phyloP scores from a whole-genome alignment of 2,113 vertebrate genomes.

The Tetrax tetrax region DNA sequence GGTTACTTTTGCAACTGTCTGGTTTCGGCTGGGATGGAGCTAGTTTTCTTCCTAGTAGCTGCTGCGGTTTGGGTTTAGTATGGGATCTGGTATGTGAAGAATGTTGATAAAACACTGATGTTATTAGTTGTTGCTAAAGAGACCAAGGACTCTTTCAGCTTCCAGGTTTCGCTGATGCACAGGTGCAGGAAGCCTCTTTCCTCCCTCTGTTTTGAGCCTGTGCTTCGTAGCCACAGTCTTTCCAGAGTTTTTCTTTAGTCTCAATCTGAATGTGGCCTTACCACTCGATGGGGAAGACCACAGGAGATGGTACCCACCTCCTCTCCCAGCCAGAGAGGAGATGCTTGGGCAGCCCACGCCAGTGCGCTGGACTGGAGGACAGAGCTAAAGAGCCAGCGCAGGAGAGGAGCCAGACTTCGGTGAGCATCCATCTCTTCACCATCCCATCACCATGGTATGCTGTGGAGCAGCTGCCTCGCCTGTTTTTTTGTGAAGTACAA shows the following conservation, averaged over 20 bases:
- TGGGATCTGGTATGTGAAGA: too few species aligned
- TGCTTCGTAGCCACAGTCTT: accelerated
- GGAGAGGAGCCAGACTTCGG: neutral
- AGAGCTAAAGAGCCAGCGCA: neutral
- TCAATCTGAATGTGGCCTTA: neutral
- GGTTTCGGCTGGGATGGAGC: too few species aligned
- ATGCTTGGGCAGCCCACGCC: neutral
- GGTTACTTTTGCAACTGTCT: neutral
- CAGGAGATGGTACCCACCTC: neutral
- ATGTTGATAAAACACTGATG: too few species aligned
- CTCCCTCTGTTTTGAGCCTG: neutral
- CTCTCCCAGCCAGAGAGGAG: neutral
- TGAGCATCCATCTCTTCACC: neutral
- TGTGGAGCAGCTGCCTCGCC: neutral
- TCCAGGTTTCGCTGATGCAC: too few species aligned
- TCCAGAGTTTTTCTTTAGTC: neutral
- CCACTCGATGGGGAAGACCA: neutral
- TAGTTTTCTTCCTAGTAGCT: too few species aligned
- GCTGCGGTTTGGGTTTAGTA: too few species aligned
- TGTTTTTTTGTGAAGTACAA: neutral
- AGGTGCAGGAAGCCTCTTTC: neutral
- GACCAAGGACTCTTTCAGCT: too few species aligned
- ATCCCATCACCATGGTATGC: neutral
- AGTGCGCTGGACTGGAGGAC: neutral
- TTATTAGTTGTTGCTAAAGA: too few species aligned